These are phyloP conservation scores for Cremastobaeus sp. DNA, from an alignment of 2,888 invertebrate genomes.

Conservation along the genomic window DNA sequence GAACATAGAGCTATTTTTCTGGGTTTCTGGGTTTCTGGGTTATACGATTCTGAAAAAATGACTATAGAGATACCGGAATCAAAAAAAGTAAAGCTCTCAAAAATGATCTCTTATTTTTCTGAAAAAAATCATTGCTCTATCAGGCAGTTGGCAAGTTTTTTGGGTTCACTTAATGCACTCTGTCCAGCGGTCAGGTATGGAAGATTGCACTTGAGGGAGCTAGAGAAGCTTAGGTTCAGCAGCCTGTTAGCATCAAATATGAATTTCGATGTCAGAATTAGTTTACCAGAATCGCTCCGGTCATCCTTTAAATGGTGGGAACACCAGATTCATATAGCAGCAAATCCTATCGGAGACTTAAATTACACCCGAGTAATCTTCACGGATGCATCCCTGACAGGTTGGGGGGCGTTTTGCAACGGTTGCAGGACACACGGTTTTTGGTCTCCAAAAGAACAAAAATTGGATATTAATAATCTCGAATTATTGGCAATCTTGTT, in stretches of 20 bases:
- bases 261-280: neutral
- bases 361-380: neutral
- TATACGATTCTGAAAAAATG: too few relatives aligned
- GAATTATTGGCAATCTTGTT: constrained; percentile 1
- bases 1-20: too few relatives aligned
- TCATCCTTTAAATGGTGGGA: neutral
- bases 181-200: constrained; percentile 1
- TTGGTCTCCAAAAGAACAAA: neutral
- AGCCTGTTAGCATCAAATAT: neutral
- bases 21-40: too few relatives aligned
- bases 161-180: neutral
- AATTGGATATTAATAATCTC: neutral
- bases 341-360: neutral
- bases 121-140: neutral
- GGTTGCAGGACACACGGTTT: constrained; percentile 3
- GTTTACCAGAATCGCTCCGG: neutral
- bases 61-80: neutral
- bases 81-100: neutral
- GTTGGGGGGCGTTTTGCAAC: neutral
- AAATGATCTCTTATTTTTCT: neutral
- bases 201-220: neutral
- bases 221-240: neutral
- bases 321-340: neutral
- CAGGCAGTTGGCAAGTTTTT: neutral
- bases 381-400: constrained; percentile 2